phyloP scores from a whole-genome alignment of 2,113 vertebrate genomes.

The Hiodon alosoides region DNA sequence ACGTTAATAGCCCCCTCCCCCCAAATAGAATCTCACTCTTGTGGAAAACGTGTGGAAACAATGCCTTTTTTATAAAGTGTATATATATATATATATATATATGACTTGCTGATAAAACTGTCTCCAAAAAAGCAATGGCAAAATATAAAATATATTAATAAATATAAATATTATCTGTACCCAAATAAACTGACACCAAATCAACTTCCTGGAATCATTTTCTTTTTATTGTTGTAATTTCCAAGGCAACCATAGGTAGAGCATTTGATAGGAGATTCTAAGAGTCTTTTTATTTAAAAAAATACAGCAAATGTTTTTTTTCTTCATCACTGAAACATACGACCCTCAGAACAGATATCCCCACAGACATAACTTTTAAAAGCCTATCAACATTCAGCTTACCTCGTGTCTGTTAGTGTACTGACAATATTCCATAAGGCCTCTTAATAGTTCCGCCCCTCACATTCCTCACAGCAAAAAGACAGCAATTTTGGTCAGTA shows the following conservation, averaged over 20 bases:
- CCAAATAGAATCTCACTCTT: too few species aligned
- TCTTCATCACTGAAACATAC: background rate
- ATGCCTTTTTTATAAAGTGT: too few species aligned
- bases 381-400: background rate
- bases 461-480: slow-evolving; percentile 24
- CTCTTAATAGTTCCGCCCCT: slow-evolving; percentile 17
- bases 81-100: background rate
- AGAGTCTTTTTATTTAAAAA: background rate
- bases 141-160: too few species aligned
- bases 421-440: slow-evolving; percentile 20
- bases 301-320: background rate
- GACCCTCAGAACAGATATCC: slow-evolving; percentile 14
- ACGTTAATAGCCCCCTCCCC: too few species aligned
- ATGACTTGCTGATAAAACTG: too few species aligned
- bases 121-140: too few species aligned
- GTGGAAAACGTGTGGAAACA: background rate
- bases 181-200: background rate
- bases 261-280: slow-evolving; percentile 22
- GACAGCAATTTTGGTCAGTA: slow-evolving; percentile 52
- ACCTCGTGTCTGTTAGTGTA: background rate
- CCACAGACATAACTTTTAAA: slow-evolving; percentile 13
- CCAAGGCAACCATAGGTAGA: slow-evolving; percentile 42
- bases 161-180: too few species aligned
- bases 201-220: slow-evolving; percentile 33
- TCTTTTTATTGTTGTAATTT: slow-evolving; percentile 43